A percentile compares a stretch with the other conserved stretches of the same genome.
phyloP scores from a whole-genome alignment of 37 sponge, comb jelly and placozoan species.

The Diacarnus erythraeanus region DNA sequence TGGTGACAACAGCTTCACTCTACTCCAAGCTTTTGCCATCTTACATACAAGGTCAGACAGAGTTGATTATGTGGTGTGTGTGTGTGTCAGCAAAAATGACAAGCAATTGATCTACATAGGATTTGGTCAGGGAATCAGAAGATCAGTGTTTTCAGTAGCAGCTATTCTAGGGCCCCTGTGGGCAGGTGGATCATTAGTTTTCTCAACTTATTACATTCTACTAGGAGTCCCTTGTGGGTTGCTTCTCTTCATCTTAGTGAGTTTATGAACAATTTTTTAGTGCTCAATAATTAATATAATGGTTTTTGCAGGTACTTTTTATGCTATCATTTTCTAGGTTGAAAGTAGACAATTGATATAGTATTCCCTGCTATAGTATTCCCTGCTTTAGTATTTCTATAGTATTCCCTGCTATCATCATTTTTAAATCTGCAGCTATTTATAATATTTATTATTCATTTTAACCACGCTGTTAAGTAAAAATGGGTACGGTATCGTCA shows the following conservation, averaged over 20 bases:
- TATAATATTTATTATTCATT: no score
- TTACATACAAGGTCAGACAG: constrained; percentile 64
- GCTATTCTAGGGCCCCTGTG: constrained; percentile 88
- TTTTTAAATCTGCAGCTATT: neutral
- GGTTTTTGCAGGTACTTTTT: neutral
- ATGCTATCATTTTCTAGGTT: neutral
- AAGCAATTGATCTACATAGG: constrained; percentile 22
- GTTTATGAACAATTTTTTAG: neutral
- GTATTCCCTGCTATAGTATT: no score
- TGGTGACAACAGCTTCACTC: constrained; percentile 67
- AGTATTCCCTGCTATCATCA: neutral
- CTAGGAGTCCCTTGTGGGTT: constrained; percentile 46
- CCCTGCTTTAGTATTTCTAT: no score
- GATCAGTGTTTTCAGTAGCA: constrained; percentile 69
- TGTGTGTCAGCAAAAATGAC: neutral
- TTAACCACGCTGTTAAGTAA: no score
- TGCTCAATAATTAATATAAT: neutral
- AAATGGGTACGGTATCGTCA: no score
- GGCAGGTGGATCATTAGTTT: constrained; percentile 61
- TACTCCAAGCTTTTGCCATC: constrained; percentile 77
- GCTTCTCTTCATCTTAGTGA: constrained; percentile 33
- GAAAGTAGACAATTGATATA: no score
- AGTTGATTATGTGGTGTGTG: neutral
- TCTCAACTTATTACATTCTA: constrained; percentile 28
- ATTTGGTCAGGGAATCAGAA: constrained; percentile 88